Evolutionary conservation across 1,140 invertebrate species (phyloP), one percentile per base, ranked within the genome.

Genomic region (Reticulitermes speratus): DNA sequence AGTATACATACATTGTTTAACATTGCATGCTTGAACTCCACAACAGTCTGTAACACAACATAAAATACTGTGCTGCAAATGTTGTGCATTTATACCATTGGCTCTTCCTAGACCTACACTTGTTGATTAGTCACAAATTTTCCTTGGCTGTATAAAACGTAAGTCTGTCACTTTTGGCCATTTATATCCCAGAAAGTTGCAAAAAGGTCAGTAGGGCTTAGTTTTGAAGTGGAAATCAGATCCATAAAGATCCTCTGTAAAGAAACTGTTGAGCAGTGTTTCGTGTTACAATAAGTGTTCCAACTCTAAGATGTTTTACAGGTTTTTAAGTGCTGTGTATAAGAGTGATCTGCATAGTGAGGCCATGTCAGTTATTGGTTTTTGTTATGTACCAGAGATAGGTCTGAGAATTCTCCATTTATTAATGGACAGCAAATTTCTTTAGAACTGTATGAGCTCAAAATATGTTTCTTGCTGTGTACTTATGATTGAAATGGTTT

Each of bases 241-340:
- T 75, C n/a, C 65, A 75, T 30, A 16, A 25, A 30, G 25, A 75
- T 75, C 65, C 25, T n/a, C 25, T 8, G 3, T 30, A 6, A 75
- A 75, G 65, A 30, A 75, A 75, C n/a, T 75, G 65, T 75, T 25
- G n/a, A 75, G 8, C 65, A 75, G n/a, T 25, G 14, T 30, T 75
- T 14, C 14, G 1, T 75, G 25, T 75, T 75, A 23, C 65, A 75
- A 30, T 75, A 75, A 75, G 65, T 75, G n/a, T n/a, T 75, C 9
- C 25, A 3, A n/a, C n/a, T 75, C 25, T 75, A 6, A 30, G n/a
- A 30, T 75, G 65, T 75, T 75, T 75, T 75, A 75, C 65, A 8
- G n/a, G 55, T 75, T 75, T 75, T 75, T 30, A 75, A 75, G n/a
- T 75, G 65, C 3, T 75, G n/a, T 75, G n/a, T 75, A 75, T 75